Base-by-base conservation (phyloP, 1,140 invertebrate species). In the Choristoneura fumiferana region DNA sequence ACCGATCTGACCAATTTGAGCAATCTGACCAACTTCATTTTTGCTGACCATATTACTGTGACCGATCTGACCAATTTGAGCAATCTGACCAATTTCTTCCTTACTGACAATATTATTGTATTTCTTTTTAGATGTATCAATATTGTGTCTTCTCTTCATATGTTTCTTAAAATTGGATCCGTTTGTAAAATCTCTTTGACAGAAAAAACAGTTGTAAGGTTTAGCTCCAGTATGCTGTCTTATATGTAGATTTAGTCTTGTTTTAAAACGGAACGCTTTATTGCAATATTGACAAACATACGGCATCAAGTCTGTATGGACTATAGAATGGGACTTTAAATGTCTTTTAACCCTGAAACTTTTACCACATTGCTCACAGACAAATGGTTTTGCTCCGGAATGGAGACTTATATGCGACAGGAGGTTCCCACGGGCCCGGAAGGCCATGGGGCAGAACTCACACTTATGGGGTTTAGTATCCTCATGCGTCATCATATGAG, bases 301-400 rank as follows among this genome's bases (percentile, higher is more conserved):
- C 0, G 96, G 96, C 92, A 96, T 96, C 57, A 95, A 94, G 29
- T 96, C 96, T 1, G 96, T 98, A 73, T 98, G 97, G 10, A 94
- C 93, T 57, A 87, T 89, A 1, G 82, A 83, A 56, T 89, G 86
- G 0, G 83, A 87, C 66, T 87, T 86, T 4, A 89, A 65, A 54
- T 84, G 84, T 8, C 83, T 61, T 76, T 89, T 87, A 89, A 93
- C 72, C 60, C 94, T 76, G 70, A 96, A 96, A 66, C 93, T 92
- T 71, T 94, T 91, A 0, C 94, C 93, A 66, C 95, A 96, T 34
- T 93, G 92, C 43, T 93, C 92, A 76, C 95, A 96, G 17, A 94
- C 92, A 85, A 95, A 95, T 0, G 94, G 94, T 79, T 95, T 95
- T 1, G 93, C 91, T 1, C 94, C 93, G 0, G 93, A 92, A 75